phyloP scores from a whole-genome alignment of 2,888 invertebrate genomes.

The Drosophila pullipes region DNA sequence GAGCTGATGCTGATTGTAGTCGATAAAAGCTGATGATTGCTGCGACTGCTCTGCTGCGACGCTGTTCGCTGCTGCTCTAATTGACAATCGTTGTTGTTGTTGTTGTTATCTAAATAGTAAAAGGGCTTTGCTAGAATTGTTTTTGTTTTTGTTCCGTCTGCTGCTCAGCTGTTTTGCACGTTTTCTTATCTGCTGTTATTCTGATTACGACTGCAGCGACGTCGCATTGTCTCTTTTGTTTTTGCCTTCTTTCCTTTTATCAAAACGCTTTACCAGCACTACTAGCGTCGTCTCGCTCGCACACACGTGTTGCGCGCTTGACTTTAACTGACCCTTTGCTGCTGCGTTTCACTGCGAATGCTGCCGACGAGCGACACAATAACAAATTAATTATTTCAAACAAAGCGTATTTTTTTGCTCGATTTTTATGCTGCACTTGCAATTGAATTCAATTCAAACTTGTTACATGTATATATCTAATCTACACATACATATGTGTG shows the following conservation, averaged over 20 bases:
- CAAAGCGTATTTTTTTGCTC: conserved; percentile 62
- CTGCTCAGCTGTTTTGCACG: conserved; percentile 75
- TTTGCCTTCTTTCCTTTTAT: conserved; percentile 30
- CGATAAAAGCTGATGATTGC: conserved; percentile 12
- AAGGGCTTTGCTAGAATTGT: conserved; percentile 25
- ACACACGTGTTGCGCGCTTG: conserved; percentile 63
- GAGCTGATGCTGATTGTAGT: conserved; percentile 16
- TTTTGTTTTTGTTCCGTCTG: conserved; percentile 27
- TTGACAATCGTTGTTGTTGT: conserved; percentile 58
- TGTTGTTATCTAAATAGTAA: conserved; percentile 25
- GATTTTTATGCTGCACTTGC: conserved; percentile 62
- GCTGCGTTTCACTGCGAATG: conserved; percentile 61
- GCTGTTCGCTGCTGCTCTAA: conserved; percentile 47
- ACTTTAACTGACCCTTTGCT: conserved; percentile 29
- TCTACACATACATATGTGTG: not conserved
- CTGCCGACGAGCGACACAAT: conserved; percentile 52
- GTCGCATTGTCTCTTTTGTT: conserved; percentile 41
- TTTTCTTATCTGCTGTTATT: conserved; percentile 54
- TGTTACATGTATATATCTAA: conserved; percentile 9
- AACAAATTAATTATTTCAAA: conserved; percentile 74
- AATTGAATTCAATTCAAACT: conserved; percentile 68
- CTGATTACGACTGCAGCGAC: conserved; percentile 36
- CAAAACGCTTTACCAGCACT: conserved; percentile 21
- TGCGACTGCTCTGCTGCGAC: conserved; percentile 30
- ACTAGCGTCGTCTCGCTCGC: conserved; percentile 44